Base-by-base conservation (phyloP, 2,113 vertebrate genomes). In the Alces alces region DNA sequence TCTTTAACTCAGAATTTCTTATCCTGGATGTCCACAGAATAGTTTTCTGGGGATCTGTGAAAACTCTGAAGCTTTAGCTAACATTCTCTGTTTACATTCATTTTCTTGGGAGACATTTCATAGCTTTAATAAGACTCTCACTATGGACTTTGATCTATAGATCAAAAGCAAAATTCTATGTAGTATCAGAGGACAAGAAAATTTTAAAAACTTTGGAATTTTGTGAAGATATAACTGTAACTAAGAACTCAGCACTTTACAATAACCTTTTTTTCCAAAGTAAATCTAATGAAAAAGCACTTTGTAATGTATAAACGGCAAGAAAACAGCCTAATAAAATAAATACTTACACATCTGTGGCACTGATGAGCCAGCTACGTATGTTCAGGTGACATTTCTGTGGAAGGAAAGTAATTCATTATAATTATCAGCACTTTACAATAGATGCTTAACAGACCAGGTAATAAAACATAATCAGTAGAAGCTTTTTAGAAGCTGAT, bases 381-480 rank as follows among this genome's bases (percentile, higher is more conserved):
- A 55, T 7, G 7, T 87, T 96, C 87, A 97, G 96, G 83, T 98
- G 96, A 92, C 86, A 85, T 21, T 90, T 95, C 70, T 16, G 0
- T 95, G 4, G 15, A 9, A 16, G 0, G 3, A 95, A 92, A 84
- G 64, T 92, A 83, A 80, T 92, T 98, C 39, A 47, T 97, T 97
- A 94, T 89, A 95, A 90, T 96, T 0, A 0, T 45, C 23, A 30
- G 83, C 86, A 70, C 70, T 17, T 15, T 47, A 79, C 95, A 97
- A 97, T 95, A 96, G 97, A 97, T 92, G 33, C 33, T 96, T 96
- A 97, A 89, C 96, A 97, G 96, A 93, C 96, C 90, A 93, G 82
- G 76, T 97, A 98, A 98, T 98, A 92, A 95, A 98, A 96, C 83
- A 95, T 96, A 96, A 97, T 97, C 94, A 93, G 73, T 7, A 92